Evolutionary conservation across 2,797 vertebrate species (phyloP).

Genomic region (Sebastes hopkinsi): DNA sequence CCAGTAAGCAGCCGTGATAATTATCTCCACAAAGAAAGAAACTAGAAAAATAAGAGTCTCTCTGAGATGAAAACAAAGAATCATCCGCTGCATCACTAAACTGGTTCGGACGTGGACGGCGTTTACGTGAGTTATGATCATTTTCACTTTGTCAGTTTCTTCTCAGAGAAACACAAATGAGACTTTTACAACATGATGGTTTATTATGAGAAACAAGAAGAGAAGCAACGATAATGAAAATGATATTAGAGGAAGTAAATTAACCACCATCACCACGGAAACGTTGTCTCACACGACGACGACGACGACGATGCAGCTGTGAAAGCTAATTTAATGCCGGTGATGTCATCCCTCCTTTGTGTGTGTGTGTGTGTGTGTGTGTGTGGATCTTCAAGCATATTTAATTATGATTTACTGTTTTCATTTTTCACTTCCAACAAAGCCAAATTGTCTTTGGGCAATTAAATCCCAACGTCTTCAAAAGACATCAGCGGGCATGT

Average conservation of each 20-base stretch:
- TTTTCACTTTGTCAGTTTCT: not conserved
- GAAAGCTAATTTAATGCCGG: not conserved
- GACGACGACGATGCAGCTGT: not conserved
- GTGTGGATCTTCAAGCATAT: conserved; percentile 30
- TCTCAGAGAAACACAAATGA: not conserved
- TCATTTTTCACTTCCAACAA: conserved; percentile 68
- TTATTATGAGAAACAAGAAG: not conserved
- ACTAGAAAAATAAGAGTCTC: not conserved
- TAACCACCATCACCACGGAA: not conserved
- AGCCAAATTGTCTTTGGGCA: conserved; percentile 66
- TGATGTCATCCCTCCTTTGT: not conserved
- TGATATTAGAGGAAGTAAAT: not conserved
- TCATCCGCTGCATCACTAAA: not conserved
- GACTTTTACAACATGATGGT: not conserved
- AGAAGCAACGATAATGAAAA: not conserved
- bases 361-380: not conserved
- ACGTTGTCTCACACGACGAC: not conserved
- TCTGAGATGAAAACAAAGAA: not conserved
- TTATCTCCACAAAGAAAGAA: not conserved
- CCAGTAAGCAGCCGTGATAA: too few relatives aligned
- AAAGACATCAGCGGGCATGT: conserved; percentile 1
- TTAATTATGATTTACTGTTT: conserved; percentile 80
- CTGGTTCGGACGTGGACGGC: not conserved
- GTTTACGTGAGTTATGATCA: too few relatives aligned
- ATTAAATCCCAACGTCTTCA: conserved; percentile 67